Evolutionary conservation across 2,888 invertebrate genomes (phyloP), one percentile per base, ranked within the genome.

Genomic region (Coenonympha arcania): DNA sequence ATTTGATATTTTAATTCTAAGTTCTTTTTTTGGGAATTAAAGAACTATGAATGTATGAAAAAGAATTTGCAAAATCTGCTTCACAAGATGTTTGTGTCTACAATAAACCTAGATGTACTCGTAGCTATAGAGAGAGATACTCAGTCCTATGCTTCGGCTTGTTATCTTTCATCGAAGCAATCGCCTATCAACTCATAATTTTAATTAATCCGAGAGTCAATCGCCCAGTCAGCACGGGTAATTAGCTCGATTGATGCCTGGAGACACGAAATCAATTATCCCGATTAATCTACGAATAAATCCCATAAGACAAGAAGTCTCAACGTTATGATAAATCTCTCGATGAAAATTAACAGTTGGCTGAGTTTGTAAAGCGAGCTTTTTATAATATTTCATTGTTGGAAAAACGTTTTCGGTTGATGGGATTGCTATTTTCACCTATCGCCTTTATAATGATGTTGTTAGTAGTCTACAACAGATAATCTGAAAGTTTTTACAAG

Each of bases 141-240:
- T 4, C 18, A 2, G n/a, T n/a, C n/a, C n/a, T n/a, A n/a, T n/a
- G n/a, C n/a, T 0, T 3, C 4, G 6, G n/a, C 11, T 20, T 28
- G n/a, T 19, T 41, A 16, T 8, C 20, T 68, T 68, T 60, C 65
- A 61, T 61, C 66, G 66, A 71, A 62, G 59, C 66, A 68, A 71
- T 71, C 68, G 62, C 56, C 61, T 55, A 46, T 60, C 65, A 65
- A 66, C 67, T 68, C 60, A 69, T 67, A 67, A 68, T 71, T 73
- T 70, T 73, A 78, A 77, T 77, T 69, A 68, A 69, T 62, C 60
- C 56, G 45, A 58, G 57, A 57, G 61, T 62, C 60, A 59, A 70
- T 71, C 65, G 51, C 58, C 50, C 53, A 43, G 19, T 9, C 43
- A 59, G 57, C 50, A 56, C 51, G 51, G 56, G 59, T 63, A 69